phyloP scores from a whole-genome alignment of 1,140 invertebrate species.

The Hermetia illucens region DNA sequence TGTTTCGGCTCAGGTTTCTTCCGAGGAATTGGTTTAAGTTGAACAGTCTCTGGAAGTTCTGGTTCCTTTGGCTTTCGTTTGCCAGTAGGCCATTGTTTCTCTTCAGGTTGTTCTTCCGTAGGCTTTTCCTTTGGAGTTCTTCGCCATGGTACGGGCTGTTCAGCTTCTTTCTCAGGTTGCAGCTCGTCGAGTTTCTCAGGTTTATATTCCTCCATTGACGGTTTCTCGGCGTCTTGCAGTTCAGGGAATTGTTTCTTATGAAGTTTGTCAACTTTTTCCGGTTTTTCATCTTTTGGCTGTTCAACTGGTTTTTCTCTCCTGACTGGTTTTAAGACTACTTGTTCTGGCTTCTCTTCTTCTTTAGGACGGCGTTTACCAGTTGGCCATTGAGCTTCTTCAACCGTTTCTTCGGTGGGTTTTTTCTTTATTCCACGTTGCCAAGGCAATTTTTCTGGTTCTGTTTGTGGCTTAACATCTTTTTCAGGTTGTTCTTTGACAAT shows the following conservation, averaged over 20 bases:
- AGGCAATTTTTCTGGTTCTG: slow-evolving; percentile 18
- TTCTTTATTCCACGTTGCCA: slow-evolving; percentile 27
- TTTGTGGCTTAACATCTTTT: slow-evolving; percentile 5
- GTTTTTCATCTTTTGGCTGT: slow-evolving; percentile 24
- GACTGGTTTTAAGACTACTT: slow-evolving; percentile 35
- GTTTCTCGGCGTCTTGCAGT: neutral
- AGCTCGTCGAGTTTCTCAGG: slow-evolving; percentile 8
- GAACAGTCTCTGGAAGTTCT: slow-evolving; percentile 24
- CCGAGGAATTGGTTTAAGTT: slow-evolving; percentile 22
- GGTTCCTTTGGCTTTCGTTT: slow-evolving; percentile 27
- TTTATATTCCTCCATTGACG: neutral
- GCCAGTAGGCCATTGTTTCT: slow-evolving; percentile 31
- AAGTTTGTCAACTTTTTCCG: slow-evolving; percentile 20
- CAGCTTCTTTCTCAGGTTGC: slow-evolving; percentile 7
- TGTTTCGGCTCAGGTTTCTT: slow-evolving; percentile 14
- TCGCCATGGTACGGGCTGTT: slow-evolving; percentile 7
- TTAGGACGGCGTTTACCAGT: slow-evolving; percentile 27
- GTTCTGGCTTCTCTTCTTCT: slow-evolving; percentile 31
- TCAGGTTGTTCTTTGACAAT: neutral
- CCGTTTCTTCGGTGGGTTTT: slow-evolving; percentile 26
- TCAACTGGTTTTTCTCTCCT: slow-evolving; percentile 22
- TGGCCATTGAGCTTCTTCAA: slow-evolving; percentile 32
- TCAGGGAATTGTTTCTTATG: slow-evolving; percentile 20
- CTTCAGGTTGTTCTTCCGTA: slow-evolving; percentile 22
- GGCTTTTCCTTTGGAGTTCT: slow-evolving; percentile 14